Evolutionary conservation across 1,140 invertebrate genomes (phyloP).

Genomic region (Drosophila chauvacae): DNA sequence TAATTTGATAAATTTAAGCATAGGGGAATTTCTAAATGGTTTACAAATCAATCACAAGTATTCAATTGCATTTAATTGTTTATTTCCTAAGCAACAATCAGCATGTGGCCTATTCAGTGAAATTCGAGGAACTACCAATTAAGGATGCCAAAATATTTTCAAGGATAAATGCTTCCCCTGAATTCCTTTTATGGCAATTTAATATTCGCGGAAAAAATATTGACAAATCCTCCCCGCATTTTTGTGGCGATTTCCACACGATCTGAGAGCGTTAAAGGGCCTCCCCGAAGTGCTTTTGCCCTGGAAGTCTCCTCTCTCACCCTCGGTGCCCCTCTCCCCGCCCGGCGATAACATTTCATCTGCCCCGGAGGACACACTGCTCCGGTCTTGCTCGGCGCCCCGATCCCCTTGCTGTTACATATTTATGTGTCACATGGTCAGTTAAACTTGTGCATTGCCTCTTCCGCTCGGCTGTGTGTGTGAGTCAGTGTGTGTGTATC

Average conservation of each 20-base stretch:
- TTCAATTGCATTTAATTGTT: neutral
- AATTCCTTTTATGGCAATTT: conserved; percentile 18
- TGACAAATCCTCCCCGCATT: conserved; percentile 29
- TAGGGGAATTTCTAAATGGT: neutral
- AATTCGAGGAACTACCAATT: conserved; percentile 3
- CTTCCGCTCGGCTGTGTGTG: conserved; percentile 53
- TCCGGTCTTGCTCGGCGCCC: neutral
- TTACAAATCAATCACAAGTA: neutral
- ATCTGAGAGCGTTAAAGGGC: conserved; percentile 28
- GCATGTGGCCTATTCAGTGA: neutral
- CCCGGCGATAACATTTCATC: conserved; percentile 35
- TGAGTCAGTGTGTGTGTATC: conserved; percentile 15
- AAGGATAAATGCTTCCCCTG: neutral
- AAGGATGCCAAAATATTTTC: neutral
- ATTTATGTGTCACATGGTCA: conserved; percentile 79
- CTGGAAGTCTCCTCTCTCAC: conserved; percentile 1
- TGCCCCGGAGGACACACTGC: conserved; percentile 20
- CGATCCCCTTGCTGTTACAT: conserved; percentile 25
- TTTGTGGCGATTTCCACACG: conserved; percentile 37
- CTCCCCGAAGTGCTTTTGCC: conserved; percentile 33
- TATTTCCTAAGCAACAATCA: neutral
- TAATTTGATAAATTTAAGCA: neutral
- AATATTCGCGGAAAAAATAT: conserved; percentile 27
- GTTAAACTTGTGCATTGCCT: conserved; percentile 75
- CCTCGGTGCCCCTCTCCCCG: neutral